Evolutionary conservation across 92 coral and sea anemone genomes (phyloP), one percentile per base, ranked within the genome.

Genomic region (Phenganax marumi): DNA sequence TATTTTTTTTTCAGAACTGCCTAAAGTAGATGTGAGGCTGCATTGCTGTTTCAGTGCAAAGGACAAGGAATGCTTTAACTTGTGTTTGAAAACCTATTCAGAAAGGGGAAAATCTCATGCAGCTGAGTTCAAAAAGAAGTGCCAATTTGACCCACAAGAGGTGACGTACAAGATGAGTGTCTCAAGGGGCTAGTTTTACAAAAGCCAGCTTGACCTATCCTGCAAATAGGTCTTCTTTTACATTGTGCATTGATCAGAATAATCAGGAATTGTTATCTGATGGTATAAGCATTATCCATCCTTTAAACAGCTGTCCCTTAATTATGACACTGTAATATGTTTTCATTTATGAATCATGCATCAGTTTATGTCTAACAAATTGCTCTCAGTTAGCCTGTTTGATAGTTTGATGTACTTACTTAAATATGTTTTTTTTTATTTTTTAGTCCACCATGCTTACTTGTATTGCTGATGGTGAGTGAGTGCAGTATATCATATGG

Each of bases 41-140:
- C 98, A 94, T 76, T 94, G 98, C 57, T 94, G 98, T 70, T 84
- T 91, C 25, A 88, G 92, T 68, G 98, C 97, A 33, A 53, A 58
- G 21, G 74, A 90, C 25, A 79, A 90, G 13, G 43, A 23, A 46
- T 94, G 98, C 66, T 89, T 89, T 81, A 73, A 83, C 53, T 82
- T 91, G 33, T 91, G 95, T 79, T 78, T 89, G 33, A 81, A 68
- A 86, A 80, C 64, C 19, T 56, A 76, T 48, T 55, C 69, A 10
- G 43, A 76, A 52, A 63, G 65, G n/a, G 52, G 81, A 17, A 51
- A 76, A 12, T 48, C 68, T 76, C 25, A 12, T 76, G 68, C 43
- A 33, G 43, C 25, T 12, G 47, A 9, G 8, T 76, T 76, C 65
- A 33, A 54, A 8, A 76, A 52, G 17, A 54, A 68, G 8, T 76